Conservation (phyloP, 2,888 invertebrate genomes). For the Caenorhabditis angaria region DNA sequence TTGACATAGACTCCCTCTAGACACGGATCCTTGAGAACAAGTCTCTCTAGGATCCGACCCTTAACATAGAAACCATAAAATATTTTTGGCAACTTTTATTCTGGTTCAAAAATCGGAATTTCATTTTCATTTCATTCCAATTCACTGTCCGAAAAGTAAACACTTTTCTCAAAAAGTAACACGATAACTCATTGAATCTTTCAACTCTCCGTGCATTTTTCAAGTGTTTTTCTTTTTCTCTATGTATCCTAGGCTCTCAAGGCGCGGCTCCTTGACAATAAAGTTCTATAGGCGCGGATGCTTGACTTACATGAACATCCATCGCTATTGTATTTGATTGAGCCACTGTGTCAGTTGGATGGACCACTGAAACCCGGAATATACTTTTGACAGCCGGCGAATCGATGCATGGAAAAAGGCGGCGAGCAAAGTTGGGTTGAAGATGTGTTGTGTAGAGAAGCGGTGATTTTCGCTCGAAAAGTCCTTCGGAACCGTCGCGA, state of each 20-base stretch:
- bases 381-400: slow-evolving; percentile 49
- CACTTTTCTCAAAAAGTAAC: no score
- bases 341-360: slow-evolving; percentile 51
- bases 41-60: no score
- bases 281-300: no score
- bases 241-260: no score
- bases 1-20: no score
- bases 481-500: slow-evolving; percentile 39
- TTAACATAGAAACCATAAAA: no score
- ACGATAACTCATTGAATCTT: background rate
- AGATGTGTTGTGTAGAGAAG: slow-evolving; percentile 51
- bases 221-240: background rate
- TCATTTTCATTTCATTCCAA: no score
- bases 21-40: no score
- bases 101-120: no score
- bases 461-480: slow-evolving; percentile 29
- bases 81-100: no score
- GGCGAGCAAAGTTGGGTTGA: slow-evolving; percentile 53
- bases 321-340: slow-evolving; percentile 55
- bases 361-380: slow-evolving; percentile 49
- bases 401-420: slow-evolving; percentile 55
- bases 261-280: no score
- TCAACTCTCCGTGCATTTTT: background rate
- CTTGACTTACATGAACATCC: slow-evolving; percentile 47
- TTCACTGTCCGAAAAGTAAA: no score